phyloP scores from a whole-genome alignment of 1,140 invertebrate genomes.

The Himalopsyche phryganea region DNA sequence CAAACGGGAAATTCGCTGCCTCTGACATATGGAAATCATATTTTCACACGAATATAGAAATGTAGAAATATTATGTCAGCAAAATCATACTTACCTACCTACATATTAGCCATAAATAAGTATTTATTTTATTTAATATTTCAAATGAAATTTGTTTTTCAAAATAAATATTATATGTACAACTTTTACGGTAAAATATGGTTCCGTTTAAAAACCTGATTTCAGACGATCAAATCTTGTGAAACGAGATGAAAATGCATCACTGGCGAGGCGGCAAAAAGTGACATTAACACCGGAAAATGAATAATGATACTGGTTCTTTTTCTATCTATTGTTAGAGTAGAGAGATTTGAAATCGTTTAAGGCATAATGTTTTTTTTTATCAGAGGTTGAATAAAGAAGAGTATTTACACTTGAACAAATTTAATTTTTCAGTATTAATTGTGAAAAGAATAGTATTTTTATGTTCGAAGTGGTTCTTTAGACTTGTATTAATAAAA shows the following conservation, averaged over 20 bases:
- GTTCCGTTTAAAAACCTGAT: too few relatives aligned
- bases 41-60: too few relatives aligned
- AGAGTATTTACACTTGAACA: slow-evolving; percentile 13
- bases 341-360: slow-evolving; percentile 28
- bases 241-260: slow-evolving; percentile 23
- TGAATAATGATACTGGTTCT: slow-evolving; percentile 28
- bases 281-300: slow-evolving; percentile 26
- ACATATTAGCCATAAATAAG: too few relatives aligned
- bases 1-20: not conserved
- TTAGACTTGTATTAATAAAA: too few relatives aligned
- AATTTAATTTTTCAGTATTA: slow-evolving; percentile 19
- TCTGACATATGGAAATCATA: too few relatives aligned
- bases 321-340: slow-evolving; percentile 25
- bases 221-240: not conserved
- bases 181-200: too few relatives aligned
- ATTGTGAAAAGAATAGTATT: not conserved
- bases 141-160: too few relatives aligned
- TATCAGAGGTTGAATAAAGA: slow-evolving; percentile 14
- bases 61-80: too few relatives aligned
- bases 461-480: too few relatives aligned
- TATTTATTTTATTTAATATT: too few relatives aligned
- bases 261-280: slow-evolving; percentile 16
- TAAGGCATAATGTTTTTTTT: slow-evolving; percentile 22
- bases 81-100: too few relatives aligned
- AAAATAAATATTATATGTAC: too few relatives aligned